These are phyloP conservation scores for Rapana venosa DNA, from an alignment of 2,888 invertebrate species.

Conservation along the genomic window DNA sequence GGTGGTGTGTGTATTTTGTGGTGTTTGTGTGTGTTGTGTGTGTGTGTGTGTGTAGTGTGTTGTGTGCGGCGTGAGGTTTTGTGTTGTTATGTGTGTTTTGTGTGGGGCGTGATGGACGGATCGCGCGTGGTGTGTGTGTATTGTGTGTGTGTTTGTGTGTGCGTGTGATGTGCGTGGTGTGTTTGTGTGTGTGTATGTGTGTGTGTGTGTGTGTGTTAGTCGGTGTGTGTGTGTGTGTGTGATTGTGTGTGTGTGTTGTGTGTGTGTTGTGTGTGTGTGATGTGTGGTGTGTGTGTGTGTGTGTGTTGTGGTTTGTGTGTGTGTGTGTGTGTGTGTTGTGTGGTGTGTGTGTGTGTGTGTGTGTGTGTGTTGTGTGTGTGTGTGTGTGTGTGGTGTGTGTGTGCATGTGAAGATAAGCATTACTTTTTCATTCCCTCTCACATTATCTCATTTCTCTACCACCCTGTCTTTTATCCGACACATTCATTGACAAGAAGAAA, in stretches of 20 bases:
- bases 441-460: too few species aligned
- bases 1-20: too few species aligned
- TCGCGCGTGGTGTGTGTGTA: too few species aligned
- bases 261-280: background rate
- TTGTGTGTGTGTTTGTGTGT: background rate
- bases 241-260: conserved; percentile 2
- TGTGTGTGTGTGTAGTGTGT: too few species aligned
- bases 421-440: too few species aligned
- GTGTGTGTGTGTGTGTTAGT: background rate
- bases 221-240: conserved; percentile 28
- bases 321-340: background rate
- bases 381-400: conserved; percentile 13
- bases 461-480: too few species aligned
- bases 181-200: background rate
- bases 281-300: background rate
- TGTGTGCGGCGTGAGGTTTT: too few species aligned
- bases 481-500: too few species aligned
- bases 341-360: background rate
- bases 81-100: too few species aligned
- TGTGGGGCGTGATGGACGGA: too few species aligned
- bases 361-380: conserved; percentile 19
- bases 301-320: conserved; percentile 32
- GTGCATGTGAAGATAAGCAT: too few species aligned
- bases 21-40: too few species aligned
- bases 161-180: conserved; percentile 10